Conservation (phyloP, 2,888 invertebrate genomes). For the Drosophila formosana region DNA sequence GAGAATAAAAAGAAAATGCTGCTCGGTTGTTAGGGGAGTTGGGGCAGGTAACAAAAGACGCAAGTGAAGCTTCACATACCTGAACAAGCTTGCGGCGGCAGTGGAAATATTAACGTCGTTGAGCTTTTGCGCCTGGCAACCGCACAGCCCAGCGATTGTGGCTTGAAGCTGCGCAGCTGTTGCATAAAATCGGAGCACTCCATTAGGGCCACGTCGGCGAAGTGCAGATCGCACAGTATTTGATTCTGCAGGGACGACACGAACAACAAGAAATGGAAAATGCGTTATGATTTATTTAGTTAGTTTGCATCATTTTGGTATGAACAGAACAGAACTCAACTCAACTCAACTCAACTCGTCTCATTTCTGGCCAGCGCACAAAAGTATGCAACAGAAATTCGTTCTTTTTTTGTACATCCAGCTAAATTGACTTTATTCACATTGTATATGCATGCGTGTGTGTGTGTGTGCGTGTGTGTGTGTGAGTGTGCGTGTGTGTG, state of each 20-base stretch:
- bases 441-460: slow-evolving; percentile 4
- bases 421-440: slow-evolving; percentile 47
- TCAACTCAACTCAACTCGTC: not conserved
- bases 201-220: slow-evolving; percentile 98
- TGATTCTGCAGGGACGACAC: slow-evolving; percentile 88
- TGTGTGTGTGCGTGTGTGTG: slow-evolving; percentile 13
- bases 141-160: slow-evolving; percentile 97
- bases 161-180: slow-evolving; percentile 97
- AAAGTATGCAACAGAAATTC: slow-evolving; percentile 33
- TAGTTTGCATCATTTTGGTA: slow-evolving; percentile 20
- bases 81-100: slow-evolving; percentile 97
- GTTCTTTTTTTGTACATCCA: not conserved
- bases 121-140: slow-evolving; percentile 97
- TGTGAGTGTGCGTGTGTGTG: slow-evolving; percentile 8
- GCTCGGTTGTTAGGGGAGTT: not conserved
- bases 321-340: not conserved
- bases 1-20: not conserved
- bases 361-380: slow-evolving; percentile 23
- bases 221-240: slow-evolving; percentile 97
- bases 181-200: slow-evolving; percentile 99
- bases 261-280: not conserved
- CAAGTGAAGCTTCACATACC: slow-evolving; percentile 87
- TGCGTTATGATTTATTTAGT: slow-evolving; percentile 31
- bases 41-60: slow-evolving; percentile 8
- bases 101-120: slow-evolving; percentile 96